phyloP scores from a whole-genome alignment of 2,888 invertebrate species.

The Allygus modestus region DNA sequence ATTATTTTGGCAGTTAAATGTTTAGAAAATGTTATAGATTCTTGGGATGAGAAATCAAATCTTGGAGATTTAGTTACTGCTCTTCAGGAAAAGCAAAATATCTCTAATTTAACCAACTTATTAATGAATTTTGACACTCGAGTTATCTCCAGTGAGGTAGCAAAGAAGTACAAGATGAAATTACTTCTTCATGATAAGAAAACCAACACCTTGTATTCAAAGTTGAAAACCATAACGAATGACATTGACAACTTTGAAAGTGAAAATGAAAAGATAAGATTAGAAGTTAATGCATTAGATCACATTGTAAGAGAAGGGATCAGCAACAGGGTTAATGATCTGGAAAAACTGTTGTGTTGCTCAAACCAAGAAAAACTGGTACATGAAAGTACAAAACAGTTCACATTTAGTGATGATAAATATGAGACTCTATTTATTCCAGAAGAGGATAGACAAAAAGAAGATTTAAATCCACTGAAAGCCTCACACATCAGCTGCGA shows the following conservation, averaged over 20 bases:
- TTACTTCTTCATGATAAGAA: neutral
- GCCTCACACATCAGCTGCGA: neutral
- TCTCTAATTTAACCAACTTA: neutral
- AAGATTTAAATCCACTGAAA: neutral
- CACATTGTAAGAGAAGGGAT: neutral
- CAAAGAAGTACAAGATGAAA: neutral
- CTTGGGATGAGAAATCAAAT: constrained; percentile 5
- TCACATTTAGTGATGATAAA: neutral
- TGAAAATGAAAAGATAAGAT: neutral
- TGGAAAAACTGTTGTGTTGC: neutral
- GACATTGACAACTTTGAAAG: neutral
- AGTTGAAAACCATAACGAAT: neutral
- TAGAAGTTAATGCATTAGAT: neutral
- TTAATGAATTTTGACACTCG: neutral
- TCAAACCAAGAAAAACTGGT: neutral
- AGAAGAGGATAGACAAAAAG: neutral
- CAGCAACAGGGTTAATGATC: neutral
- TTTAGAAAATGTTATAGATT: neutral
- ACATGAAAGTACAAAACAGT: neutral
- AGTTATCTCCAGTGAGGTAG: neutral
- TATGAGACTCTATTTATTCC: neutral
- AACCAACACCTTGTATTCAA: neutral
- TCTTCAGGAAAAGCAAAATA: neutral
- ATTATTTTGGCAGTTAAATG: neutral
- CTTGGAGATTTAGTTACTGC: neutral